Base-by-base conservation (phyloP, 2,888 invertebrate genomes). In the Agapostemon virescens region DNA sequence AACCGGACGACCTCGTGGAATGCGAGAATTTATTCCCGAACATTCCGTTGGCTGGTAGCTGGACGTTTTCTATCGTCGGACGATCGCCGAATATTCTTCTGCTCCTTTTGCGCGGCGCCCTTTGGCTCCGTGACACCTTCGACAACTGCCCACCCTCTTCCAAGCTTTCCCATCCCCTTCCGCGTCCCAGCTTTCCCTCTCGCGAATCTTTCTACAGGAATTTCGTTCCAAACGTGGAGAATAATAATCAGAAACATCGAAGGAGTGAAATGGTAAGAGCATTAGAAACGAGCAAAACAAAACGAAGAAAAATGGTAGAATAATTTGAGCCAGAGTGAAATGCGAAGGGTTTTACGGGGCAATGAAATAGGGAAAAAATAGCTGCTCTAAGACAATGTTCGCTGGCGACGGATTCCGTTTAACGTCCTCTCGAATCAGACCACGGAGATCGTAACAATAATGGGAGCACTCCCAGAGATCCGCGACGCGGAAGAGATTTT, bases 21-120 rank as follows among this genome's bases (percentile, higher is more conserved):
- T 86, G 82, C 81, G 77, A 86, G 86, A 85, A 87, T 87, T 87
- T 87, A 87, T 87, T 86, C 84, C 82, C 76, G 79, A 52, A 83
- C 86, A 85, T 87, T 84, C 85, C 79, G 69, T 76, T 68, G 77
- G 58, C 63, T 74, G 74, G 69, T 74, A 77, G 84, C 77, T 38
- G 82, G 79, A 83, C 83, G 67, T 81, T 86, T 83, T 69, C 78
- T 17, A 67, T 72, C 76, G 70, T 74, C 6, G 49, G 36, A 55
- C 67, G 71, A 70, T 70, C 55, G 45, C 11, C 33, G 45, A 70
- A 75, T 79, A 71, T 68, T 73, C 61, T 36, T 68, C 17, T 49
- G 26, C 11, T 61, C 49, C 40, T 3, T 20, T 63, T 52, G 17
- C 26, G 4, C 26, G 30, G 40, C 23, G 36, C 36, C 55, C 66